phyloP scores from a whole-genome alignment of 2,797 vertebrate species.

The Notolepis coatsorum region DNA sequence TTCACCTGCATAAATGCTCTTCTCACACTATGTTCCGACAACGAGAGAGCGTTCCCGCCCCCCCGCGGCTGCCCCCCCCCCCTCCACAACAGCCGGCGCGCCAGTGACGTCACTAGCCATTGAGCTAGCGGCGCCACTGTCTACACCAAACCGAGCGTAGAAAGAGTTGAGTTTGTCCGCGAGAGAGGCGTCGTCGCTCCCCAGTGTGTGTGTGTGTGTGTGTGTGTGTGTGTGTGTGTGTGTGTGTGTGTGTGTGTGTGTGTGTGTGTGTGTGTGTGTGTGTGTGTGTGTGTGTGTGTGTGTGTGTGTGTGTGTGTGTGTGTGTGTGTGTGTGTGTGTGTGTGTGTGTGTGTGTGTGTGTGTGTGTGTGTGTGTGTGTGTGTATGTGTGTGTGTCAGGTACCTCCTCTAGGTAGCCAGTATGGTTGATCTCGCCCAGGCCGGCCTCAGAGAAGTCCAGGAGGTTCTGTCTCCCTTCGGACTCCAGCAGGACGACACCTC shows the following conservation, averaged over 20 bases:
- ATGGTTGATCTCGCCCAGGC: conserved; percentile 87
- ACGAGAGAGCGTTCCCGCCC: too few species aligned
- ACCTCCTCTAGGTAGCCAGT: conserved; percentile 90
- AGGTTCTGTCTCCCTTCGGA: conserved; percentile 86
- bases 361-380: background rate
- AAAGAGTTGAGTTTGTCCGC: too few species aligned
- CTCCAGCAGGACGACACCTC: conserved; percentile 86
- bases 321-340: background rate
- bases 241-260: background rate
- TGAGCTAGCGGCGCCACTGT: too few species aligned
- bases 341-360: background rate
- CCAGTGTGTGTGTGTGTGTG: background rate
- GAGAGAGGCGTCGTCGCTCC: too few species aligned
- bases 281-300: background rate
- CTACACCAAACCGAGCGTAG: too few species aligned
- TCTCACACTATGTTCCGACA: too few species aligned
- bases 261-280: background rate
- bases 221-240: background rate
- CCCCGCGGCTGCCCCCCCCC: too few species aligned
- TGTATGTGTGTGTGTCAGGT: conserved; percentile 27
- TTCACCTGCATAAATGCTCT: too few species aligned
- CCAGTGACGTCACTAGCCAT: too few species aligned
- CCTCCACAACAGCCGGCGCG: too few species aligned
- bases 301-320: background rate
- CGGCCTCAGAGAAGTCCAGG: conserved; percentile 83